Base-by-base conservation (phyloP, 2,113 vertebrate genomes). In the Gavialis gangeticus region DNA sequence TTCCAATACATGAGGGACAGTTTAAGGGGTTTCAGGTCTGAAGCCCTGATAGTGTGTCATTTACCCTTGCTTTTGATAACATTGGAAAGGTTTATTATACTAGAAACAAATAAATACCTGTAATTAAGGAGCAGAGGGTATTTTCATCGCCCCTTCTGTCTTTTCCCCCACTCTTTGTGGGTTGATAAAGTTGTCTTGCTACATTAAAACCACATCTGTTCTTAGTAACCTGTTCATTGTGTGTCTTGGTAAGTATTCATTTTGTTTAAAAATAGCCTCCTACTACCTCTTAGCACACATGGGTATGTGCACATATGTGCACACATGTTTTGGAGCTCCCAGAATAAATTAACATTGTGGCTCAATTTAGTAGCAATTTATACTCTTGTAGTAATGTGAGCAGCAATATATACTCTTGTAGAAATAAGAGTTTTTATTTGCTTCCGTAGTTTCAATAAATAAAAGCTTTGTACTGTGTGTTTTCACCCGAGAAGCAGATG, bases 81-180 rank as follows among this genome's bases (percentile, higher is more conserved):
- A 73, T 73, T 30, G 37, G 59, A 46, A 91, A 85, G 73, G 84
- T 85, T 90, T 85, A 28, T 37, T 91, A 54, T 88, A 83, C 54
- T 56, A 71, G 64, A 60, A 21, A 87, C 0, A 0, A 9, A 93
- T 79, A 79, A 81, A 67, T 77, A 69, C 80, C 67, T 84, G 71
- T 15, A 83, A 59, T 85, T 91, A 94, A 94, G 85, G 82, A 82
- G 90, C 80, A 27, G 91, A 94, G 79, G 93, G 91, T 67, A 67
- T 81, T 94, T 95, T 95, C 60, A n/a, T 93, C 83, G 73, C 88
- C 92, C 12, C 76, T 84, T 37, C 86, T 62, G 12, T 88, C 67
- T 81, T 93, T 80, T 79, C 54, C 34, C 92, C 69, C 73, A 62
- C 95, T 93, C 76, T 93, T 94, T 84, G 78, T 96, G 89, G 63